phyloP scores from a whole-genome alignment of 64 coral and sea anemone genomes.

The Cladopsammia gracilis region DNA sequence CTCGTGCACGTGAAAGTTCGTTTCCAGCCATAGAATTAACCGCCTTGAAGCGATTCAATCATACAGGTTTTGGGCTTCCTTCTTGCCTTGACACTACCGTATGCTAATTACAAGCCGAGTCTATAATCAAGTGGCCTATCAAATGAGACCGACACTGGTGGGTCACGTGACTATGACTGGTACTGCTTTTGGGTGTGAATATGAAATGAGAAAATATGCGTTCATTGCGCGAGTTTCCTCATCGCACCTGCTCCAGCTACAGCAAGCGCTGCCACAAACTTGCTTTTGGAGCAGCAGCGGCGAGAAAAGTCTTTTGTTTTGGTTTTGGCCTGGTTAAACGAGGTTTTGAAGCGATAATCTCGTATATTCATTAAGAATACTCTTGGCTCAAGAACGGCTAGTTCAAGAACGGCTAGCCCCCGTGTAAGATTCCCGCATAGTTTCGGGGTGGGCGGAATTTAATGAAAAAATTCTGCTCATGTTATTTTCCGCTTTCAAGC shows the following conservation, averaged over 20 bases:
- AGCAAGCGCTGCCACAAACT: not conserved
- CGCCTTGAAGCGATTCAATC: constrained; percentile 79
- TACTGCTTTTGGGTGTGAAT: constrained; percentile 76
- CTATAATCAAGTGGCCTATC: constrained; percentile 96
- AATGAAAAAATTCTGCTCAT: not conserved
- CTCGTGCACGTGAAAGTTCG: constrained; percentile 38
- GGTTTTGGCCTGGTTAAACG: not conserved
- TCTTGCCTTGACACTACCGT: constrained; percentile 94
- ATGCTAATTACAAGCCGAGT: constrained; percentile 97
- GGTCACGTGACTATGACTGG: constrained; percentile 83
- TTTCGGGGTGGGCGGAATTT: constrained; percentile 2
- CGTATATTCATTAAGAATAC: not conserved
- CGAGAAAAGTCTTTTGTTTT: constrained; percentile 7
- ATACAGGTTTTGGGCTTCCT: constrained; percentile 85
- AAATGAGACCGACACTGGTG: constrained; percentile 60
- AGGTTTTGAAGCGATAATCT: not conserved
- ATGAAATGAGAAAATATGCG: constrained; percentile 19
- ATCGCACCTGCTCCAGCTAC: not conserved
- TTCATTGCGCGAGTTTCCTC: not conserved
- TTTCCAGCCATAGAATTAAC: constrained; percentile 84
- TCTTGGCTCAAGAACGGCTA: not conserved
- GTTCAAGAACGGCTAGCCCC: not conserved
- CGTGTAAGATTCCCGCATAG: not conserved
- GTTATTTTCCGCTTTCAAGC: not conserved
- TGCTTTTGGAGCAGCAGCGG: not conserved